phyloP scores from a whole-genome alignment of 2,797 vertebrate genomes.

The Neosilurus mollespiculum region DNA sequence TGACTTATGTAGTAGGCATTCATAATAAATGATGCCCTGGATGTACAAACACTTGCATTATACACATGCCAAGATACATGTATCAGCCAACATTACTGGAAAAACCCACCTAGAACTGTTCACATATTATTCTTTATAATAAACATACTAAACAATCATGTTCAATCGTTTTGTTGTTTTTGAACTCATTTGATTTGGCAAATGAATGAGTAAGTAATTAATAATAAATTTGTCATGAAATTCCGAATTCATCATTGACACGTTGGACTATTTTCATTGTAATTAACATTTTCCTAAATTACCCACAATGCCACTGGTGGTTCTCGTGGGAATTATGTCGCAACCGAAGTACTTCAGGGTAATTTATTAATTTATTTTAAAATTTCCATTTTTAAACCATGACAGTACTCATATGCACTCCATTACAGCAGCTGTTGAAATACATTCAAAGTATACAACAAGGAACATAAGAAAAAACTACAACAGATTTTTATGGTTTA shows the following conservation, averaged over 20 bases:
- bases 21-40: background rate
- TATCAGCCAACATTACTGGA: background rate
- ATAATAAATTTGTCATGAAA: background rate
- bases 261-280: background rate
- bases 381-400: too few species aligned
- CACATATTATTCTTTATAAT: background rate
- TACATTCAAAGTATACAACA: too few species aligned
- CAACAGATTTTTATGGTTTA: too few species aligned
- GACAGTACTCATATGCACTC: too few species aligned
- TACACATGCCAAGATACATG: background rate
- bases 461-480: too few species aligned
- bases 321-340: background rate
- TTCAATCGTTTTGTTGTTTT: too few species aligned
- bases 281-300: background rate
- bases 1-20: background rate
- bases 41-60: background rate
- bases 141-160: too few species aligned
- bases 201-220: too few species aligned
- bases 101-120: background rate
- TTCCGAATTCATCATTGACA: background rate
- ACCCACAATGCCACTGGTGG: background rate
- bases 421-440: too few species aligned
- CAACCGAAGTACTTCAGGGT: background rate
- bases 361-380: too few species aligned
- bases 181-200: too few species aligned